Evolutionary conservation across 2,113 vertebrate genomes (phyloP).

Genomic region (Equus przewalskii): DNA sequence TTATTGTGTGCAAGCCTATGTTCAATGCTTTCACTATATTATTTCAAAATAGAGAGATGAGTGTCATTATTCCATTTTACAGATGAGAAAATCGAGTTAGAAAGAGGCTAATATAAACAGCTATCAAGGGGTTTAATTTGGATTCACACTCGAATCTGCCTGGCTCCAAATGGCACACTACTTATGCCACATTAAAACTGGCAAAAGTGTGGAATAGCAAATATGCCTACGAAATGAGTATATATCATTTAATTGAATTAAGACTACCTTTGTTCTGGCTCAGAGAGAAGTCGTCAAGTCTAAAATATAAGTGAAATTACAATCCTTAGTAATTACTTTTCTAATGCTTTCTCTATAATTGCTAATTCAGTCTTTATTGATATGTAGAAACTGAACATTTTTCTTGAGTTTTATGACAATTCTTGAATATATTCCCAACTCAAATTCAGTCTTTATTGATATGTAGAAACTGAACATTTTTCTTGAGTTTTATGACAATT

Average conservation of each 20-base stretch:
- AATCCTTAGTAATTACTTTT: neutral
- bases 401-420: neutral
- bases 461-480: neutral
- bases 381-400: neutral
- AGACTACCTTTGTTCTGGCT: neutral
- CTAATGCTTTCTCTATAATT: neutral
- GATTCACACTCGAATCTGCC: neutral
- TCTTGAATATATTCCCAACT: slow-evolving; percentile 22
- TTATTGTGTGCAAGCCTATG: neutral
- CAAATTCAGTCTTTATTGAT: slow-evolving; percentile 31
- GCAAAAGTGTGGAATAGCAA: neutral
- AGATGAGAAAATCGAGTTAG: neutral
- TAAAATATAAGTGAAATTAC: neutral
- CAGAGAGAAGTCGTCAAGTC: neutral
- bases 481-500: neutral
- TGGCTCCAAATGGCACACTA: neutral
- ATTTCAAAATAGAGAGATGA: neutral
- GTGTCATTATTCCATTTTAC: neutral
- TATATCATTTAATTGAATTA: neutral
- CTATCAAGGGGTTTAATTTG: neutral
- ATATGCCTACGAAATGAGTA: neutral
- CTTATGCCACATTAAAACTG: neutral
- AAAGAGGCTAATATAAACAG: neutral
- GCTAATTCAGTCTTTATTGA: neutral
- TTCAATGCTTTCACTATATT: neutral